Conservation (phyloP, 2,888 invertebrate species). For the Meta bourneti region DNA sequence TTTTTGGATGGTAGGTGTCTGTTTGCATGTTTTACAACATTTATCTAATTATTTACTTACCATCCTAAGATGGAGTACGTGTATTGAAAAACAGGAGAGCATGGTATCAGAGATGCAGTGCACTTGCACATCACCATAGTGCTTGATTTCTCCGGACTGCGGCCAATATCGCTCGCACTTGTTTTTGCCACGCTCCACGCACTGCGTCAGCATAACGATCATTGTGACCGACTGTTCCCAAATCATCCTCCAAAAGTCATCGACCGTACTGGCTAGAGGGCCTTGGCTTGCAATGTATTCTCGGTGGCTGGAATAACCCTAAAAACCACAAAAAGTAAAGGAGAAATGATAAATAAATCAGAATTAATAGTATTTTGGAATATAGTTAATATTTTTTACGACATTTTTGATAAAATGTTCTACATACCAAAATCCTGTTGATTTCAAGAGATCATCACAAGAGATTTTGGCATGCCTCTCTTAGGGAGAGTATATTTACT, state of each 20-base stretch:
- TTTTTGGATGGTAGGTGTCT: too few species aligned
- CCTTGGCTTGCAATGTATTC: slow-evolving; percentile 90
- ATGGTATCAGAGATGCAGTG: slow-evolving; percentile 80
- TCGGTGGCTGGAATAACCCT: slow-evolving; percentile 85
- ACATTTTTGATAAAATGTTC: too few species aligned
- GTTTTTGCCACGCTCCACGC: slow-evolving; percentile 85
- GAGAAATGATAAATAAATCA: too few species aligned
- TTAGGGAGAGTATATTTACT: too few species aligned
- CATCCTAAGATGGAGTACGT: slow-evolving; percentile 84
- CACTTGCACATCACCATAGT: slow-evolving; percentile 85
- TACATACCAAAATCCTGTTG: too few species aligned
- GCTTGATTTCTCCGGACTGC: slow-evolving; percentile 83
- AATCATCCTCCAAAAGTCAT: slow-evolving; percentile 89
- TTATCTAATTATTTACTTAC: slow-evolving; percentile 80
- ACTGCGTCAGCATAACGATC: slow-evolving; percentile 87
- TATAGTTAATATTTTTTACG: too few species aligned
- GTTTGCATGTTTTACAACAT: too few species aligned
- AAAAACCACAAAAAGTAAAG: too few species aligned
- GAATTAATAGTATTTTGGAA: too few species aligned
- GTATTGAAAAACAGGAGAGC: slow-evolving; percentile 84
- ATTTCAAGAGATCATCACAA: too few species aligned
- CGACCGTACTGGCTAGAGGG: slow-evolving; percentile 85
- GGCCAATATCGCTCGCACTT: slow-evolving; percentile 89
- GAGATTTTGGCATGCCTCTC: too few species aligned
- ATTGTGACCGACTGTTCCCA: slow-evolving; percentile 86